Evolutionary conservation across 2,113 vertebrate species (phyloP).

Genomic region (Pipa parva): DNA sequence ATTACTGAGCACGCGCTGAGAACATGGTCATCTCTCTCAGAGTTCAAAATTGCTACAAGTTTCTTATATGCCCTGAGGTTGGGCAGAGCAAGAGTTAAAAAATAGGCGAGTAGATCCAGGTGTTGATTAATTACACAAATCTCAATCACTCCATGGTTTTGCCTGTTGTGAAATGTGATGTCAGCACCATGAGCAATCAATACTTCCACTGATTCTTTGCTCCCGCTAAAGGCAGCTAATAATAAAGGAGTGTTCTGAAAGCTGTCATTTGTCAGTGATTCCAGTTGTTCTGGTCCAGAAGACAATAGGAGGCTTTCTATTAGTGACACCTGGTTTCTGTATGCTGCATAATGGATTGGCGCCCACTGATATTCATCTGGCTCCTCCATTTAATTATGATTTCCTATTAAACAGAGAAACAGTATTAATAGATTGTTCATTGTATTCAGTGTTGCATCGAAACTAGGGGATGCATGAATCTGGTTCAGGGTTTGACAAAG

Average conservation of each 20-base stretch:
- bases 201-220: background rate
- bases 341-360: conserved; percentile 30
- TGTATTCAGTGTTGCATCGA: background rate
- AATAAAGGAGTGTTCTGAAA: conserved; percentile 29
- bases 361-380: conserved; percentile 16
- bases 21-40: background rate
- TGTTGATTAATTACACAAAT: conserved; percentile 4
- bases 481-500: background rate
- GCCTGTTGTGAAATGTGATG: conserved; percentile 2
- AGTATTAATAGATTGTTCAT: too few species aligned
- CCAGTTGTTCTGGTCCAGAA: conserved; percentile 5
- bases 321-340: conserved; percentile 4
- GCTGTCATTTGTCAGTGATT: conserved; percentile 1
- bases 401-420: background rate
- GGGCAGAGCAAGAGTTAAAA: background rate
- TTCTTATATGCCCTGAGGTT: conserved; percentile 19
- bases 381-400: background rate
- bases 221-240: background rate
- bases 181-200: conserved; percentile 22
- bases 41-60: background rate
- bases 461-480: background rate
- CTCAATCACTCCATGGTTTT: conserved; percentile 20
- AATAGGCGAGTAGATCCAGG: conserved; percentile 1
- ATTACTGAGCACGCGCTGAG: background rate
- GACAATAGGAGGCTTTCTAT: conserved; percentile 13